Base-by-base conservation (phyloP, 2,797 vertebrate genomes). In the Euphonia xanthogaster region DNA sequence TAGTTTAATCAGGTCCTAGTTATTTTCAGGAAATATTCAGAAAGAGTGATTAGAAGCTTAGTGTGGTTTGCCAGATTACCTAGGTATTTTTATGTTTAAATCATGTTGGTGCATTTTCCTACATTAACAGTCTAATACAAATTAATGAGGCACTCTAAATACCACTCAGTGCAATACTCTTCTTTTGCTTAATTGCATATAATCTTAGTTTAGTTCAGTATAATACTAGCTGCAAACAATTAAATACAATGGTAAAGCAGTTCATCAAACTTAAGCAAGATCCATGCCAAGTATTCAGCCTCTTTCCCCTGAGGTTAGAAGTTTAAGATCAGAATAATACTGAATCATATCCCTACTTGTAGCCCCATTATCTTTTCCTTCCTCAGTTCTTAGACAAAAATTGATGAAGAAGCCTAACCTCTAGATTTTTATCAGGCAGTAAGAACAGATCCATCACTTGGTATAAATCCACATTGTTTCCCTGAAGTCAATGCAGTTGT, bases 261-360 rank as follows among this genome's bases (percentile, higher is more conserved):
- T 96, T 97, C 86, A 97, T 97, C 96, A 98, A 86, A 96, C 51
- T 89, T 94, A 96, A 96, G 92, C 92, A 96, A 95, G 88, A 96
- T 91, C 53, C 87, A 55, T 95, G 86, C 90, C 94, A 90, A 87
- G 81, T 78, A 81, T 80, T 88, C 88, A 86, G 85, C 81, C 72
- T 72, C 85, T 86, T 88, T 95, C 80, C 96, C 83, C 68, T n/a
- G 73, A 91, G 86, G 57, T 81, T 61, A 53, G 27, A 73, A 76
- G 44, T 93, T 86, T 93, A 91, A 94, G 71, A 94, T 79, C 70
- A 90, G 79, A 94, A 76, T 83, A 87, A 89, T 40, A 94, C 45
- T 75, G 87, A 93, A 88, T 90, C 93, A 94, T 84, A 96, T 65
- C 70, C 82, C 55, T 78, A 31, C 63, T 73, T 86, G 70, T 40